Evolutionary conservation across 92 coral and sea anemone genomes (phyloP), one percentile per base, ranked within the genome.

Genomic region (Chrysogorgia sp.): DNA sequence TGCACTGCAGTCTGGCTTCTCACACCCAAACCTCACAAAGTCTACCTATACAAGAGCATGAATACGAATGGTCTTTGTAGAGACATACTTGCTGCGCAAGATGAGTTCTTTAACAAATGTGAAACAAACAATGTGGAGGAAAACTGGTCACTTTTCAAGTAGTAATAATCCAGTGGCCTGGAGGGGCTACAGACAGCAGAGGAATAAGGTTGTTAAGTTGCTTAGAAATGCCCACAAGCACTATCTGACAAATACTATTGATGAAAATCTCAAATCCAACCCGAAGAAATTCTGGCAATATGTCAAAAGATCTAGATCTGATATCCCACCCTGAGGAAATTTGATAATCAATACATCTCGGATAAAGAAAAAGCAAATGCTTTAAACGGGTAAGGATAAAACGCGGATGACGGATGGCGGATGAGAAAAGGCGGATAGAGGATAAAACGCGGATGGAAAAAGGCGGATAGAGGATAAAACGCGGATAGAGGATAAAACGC

Each of bases 361-460:
- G 85, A 81, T 28, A 86, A 81, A 33, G 85, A 81, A 40, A 85
- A 85, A 75, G 89, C n/a, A n/a, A n/a, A n/a, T n/a, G n/a, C n/a
- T n/a, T n/a, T n/a, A n/a, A n/a, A n/a, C n/a, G n/a, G n/a, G n/a
- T n/a, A n/a, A n/a, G n/a, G n/a, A n/a, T n/a, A n/a, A n/a, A n/a
- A n/a, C n/a, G n/a, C n/a, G n/a, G n/a, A n/a, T n/a, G n/a, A n/a
- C n/a, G n/a, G n/a, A n/a, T n/a, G n/a, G n/a, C n/a, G n/a, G n/a
- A n/a, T n/a, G n/a, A n/a, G n/a, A n/a, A n/a, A n/a, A n/a, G n/a
- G n/a, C n/a, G n/a, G n/a, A n/a, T n/a, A n/a, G n/a, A n/a, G n/a
- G n/a, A n/a, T n/a, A n/a, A n/a, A n/a, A n/a, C n/a, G n/a, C n/a
- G n/a, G n/a, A n/a, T n/a, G n/a, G n/a, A n/a, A n/a, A n/a, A n/a